A percentile compares a stretch with the other conserved stretches of the same genome.
These are phyloP conservation scores for Lophotriccus pileatus DNA, from an alignment of 2,797 vertebrate genomes.

Conservation along the genomic window DNA sequence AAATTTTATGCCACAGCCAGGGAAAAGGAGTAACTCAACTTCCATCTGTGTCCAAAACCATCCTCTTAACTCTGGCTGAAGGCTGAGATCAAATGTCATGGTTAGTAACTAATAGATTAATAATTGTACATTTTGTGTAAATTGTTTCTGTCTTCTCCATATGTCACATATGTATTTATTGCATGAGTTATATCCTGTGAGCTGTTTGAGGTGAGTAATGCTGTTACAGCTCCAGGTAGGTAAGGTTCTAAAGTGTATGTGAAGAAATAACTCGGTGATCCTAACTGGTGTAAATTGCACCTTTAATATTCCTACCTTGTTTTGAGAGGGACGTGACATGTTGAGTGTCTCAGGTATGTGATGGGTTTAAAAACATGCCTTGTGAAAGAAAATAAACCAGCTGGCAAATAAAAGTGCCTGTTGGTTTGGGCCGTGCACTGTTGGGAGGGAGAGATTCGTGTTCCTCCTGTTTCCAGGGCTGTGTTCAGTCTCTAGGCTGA, in stretches of 20 bases:
- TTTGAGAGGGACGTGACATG: not conserved
- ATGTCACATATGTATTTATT: not conserved
- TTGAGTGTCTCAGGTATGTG: not conserved
- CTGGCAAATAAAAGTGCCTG: not conserved
- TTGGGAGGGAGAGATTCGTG: not conserved
- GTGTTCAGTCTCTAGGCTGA: not conserved
- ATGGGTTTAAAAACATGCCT: not conserved
- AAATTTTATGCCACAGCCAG: not conserved
- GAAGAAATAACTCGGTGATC: not conserved
- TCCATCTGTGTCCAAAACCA: not conserved
- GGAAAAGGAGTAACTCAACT: not conserved
- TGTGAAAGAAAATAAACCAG: not conserved
- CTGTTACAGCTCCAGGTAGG: not conserved
- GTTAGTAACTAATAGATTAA: not conserved
- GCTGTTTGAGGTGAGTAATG: not conserved
- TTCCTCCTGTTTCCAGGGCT: not conserved
- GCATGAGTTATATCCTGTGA: not conserved
- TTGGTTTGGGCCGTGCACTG: not conserved
- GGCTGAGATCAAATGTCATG: not conserved
- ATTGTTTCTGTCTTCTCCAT: not conserved
- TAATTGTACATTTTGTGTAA: not conserved
- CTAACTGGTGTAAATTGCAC: not conserved
- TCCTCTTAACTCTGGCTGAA: not conserved
- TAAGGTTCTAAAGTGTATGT: not conserved
- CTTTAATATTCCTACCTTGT: not conserved